Percentiles rank a stretch among this genome's conserved stretches.
phyloP scores from a whole-genome alignment of 2,888 invertebrate species.

The Clivina fossor region DNA sequence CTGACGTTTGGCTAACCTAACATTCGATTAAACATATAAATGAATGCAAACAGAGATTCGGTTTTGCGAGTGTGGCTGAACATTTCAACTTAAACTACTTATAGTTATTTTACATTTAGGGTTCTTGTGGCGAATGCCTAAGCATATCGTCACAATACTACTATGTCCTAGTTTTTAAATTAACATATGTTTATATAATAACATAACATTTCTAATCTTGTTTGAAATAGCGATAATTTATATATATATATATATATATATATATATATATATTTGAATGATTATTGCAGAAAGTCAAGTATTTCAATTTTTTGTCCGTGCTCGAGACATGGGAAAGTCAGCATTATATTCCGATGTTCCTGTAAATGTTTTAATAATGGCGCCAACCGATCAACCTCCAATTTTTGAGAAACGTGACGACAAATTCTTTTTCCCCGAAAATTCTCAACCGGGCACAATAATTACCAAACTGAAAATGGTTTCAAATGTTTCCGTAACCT shows the following conservation, averaged over 20 bases:
- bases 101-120: too few species aligned
- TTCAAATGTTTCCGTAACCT: constrained; percentile 64
- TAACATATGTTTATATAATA: too few species aligned
- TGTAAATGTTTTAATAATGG: constrained; percentile 77
- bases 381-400: constrained; percentile 69
- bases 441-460: constrained; percentile 66
- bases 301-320: constrained; percentile 88
- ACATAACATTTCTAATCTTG: too few species aligned
- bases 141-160: too few species aligned
- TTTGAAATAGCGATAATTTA: too few species aligned
- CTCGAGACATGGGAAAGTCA: constrained; percentile 76
- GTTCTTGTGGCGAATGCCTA: too few species aligned
- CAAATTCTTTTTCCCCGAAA: constrained; percentile 80
- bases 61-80: too few species aligned
- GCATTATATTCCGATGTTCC: constrained; percentile 81
- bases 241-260: background rate
- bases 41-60: too few species aligned
- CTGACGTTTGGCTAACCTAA: too few species aligned
- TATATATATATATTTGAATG: constrained; percentile 17
- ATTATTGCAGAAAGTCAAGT: constrained; percentile 67
- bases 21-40: too few species aligned
- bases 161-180: too few species aligned
- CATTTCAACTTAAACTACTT: too few species aligned
- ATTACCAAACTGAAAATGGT: constrained; percentile 68
- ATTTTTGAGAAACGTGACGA: constrained; percentile 72